These are phyloP conservation scores for Tragelaphus scriptus DNA, from an alignment of 2,113 vertebrate species.

Conservation along the genomic window DNA sequence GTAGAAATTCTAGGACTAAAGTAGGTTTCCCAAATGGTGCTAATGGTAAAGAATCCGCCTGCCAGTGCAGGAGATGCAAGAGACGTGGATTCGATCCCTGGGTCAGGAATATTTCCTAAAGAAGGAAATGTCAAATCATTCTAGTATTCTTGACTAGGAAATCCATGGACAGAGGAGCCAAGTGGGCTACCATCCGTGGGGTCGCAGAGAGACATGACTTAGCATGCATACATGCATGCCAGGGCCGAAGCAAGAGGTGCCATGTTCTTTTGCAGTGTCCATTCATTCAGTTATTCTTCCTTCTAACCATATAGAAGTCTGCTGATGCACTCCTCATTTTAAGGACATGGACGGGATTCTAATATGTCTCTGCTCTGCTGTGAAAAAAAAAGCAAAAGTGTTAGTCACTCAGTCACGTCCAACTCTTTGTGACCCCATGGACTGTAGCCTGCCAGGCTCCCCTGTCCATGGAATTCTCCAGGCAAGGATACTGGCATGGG, in stretches of 20 bases:
- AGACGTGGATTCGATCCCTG: not conserved
- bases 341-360: not conserved
- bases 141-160: not conserved
- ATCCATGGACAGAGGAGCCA: not conserved
- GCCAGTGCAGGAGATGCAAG: not conserved
- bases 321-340: not conserved
- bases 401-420: not conserved
- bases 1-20: not conserved
- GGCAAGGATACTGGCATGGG: not conserved
- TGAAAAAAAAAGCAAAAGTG: not conserved
- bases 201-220: not conserved
- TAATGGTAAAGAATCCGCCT: not conserved
- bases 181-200: not conserved
- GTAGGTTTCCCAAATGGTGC: not conserved
- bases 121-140: not conserved
- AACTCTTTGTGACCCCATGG: not conserved
- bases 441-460: not conserved
- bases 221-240: not conserved
- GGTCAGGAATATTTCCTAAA: not conserved
- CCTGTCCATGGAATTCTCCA: not conserved
- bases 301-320: not conserved
- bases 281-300: not conserved
- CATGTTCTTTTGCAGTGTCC: fast-evolving
- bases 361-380: not conserved
- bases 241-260: not conserved